These are phyloP conservation scores for Myotis lucifugus DNA, from an alignment of 2,113 vertebrate species.

Conservation along the genomic window DNA sequence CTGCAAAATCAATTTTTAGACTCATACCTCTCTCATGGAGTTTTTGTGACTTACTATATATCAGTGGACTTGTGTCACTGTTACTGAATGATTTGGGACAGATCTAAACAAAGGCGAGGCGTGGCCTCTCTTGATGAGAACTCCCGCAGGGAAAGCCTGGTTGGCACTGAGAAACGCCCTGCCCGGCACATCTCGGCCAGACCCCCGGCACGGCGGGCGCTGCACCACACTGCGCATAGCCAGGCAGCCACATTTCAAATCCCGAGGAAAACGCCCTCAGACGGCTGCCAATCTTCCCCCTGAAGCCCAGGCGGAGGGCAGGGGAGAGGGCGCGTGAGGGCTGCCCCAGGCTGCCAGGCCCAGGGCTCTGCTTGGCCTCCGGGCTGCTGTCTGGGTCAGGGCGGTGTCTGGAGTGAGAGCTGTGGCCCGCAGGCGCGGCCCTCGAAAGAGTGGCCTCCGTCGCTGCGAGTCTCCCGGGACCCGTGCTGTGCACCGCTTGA, in stretches of 20 bases:
- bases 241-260: background rate
- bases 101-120: background rate
- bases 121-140: background rate
- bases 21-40: background rate
- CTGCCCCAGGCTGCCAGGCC: background rate
- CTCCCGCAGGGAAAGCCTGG: background rate
- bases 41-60: background rate
- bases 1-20: background rate
- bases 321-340: rapidly evolving
- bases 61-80: background rate
- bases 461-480: background rate
- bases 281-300: rapidly evolving
- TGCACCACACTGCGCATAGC: background rate
- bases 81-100: background rate
- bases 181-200: background rate
- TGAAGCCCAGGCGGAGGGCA: background rate
- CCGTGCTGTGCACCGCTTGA: background rate
- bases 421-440: too few species aligned
- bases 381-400: too few species aligned
- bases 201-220: background rate
- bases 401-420: too few species aligned
- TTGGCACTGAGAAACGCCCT: background rate
- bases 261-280: background rate
- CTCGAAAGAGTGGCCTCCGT: too few species aligned
- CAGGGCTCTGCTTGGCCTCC: too few species aligned